These are phyloP conservation scores for Mesembrinibis cayennensis DNA, from an alignment of 2,113 vertebrate genomes.

Conservation along the genomic window DNA sequence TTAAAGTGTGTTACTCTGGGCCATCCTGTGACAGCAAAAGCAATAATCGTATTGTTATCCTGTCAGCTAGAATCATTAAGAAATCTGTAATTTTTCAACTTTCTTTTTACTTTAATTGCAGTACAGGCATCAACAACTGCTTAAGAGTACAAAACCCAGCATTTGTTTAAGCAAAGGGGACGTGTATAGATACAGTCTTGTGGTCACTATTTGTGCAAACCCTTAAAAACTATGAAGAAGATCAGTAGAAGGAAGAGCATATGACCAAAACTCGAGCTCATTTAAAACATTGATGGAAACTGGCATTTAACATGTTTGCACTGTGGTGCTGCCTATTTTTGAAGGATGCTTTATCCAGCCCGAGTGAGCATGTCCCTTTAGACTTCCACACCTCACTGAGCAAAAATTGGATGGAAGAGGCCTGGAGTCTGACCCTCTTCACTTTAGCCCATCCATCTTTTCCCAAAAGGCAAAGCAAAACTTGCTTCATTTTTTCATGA, in stretches of 20 bases:
- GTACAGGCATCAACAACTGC: not conserved
- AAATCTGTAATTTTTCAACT: not conserved
- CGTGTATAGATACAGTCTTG: no score
- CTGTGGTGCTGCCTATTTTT: not conserved
- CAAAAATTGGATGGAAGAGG: not conserved
- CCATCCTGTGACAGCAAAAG: not conserved
- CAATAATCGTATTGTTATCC: not conserved
- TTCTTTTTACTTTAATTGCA: not conserved
- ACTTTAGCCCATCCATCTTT: not conserved
- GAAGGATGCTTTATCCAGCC: not conserved
- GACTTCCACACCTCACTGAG: not conserved
- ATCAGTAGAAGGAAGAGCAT: not conserved
- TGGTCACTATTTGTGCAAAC: not conserved
- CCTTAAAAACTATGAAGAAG: not conserved
- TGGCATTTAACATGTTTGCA: not conserved
- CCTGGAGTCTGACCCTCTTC: not conserved
- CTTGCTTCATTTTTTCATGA: fast-evolving
- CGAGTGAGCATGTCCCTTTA: not conserved
- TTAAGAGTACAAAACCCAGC: not conserved
- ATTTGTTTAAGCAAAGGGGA: not conserved
- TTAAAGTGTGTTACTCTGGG: not conserved
- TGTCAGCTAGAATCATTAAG: not conserved
- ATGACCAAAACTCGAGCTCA: not conserved
- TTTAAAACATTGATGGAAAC: not conserved
- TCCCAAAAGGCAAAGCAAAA: not conserved